These are phyloP conservation scores for Catalaphyllia jardinei DNA, from an alignment of 64 coral and sea anemone genomes.

Conservation along the genomic window DNA sequence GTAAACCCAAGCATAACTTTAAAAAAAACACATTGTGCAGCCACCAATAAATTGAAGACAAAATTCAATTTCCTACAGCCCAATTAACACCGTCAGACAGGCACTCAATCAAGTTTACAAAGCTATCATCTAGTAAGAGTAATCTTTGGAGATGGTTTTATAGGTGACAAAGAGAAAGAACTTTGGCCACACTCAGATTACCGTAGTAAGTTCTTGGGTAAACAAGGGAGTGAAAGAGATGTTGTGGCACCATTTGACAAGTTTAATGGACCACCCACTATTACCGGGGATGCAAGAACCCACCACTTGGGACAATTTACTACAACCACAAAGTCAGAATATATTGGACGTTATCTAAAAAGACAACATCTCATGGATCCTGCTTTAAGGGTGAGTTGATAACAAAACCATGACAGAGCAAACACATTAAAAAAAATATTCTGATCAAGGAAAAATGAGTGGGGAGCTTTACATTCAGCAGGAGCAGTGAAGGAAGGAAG, in stretches of 20 bases:
- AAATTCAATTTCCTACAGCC: too few species aligned
- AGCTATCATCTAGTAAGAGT: background rate
- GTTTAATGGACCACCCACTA: constrained; percentile 51
- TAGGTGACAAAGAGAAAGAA: constrained; percentile 93
- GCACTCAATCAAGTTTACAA: too few species aligned
- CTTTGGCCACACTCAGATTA: constrained; percentile 92
- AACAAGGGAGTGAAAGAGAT: constrained; percentile 56
- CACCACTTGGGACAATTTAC: constrained; percentile 75
- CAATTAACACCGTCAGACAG: too few species aligned
- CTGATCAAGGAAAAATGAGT: too few species aligned
- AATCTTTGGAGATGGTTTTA: background rate
- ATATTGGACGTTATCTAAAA: constrained; percentile 69
- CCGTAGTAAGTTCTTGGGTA: constrained; percentile 69
- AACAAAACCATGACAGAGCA: background rate
- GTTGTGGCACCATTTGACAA: constrained; percentile 56
- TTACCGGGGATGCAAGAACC: constrained; percentile 77
- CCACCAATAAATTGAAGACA: too few species aligned
- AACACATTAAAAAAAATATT: too few species aligned
- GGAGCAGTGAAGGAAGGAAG: too few species aligned
- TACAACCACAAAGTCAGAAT: constrained; percentile 90
- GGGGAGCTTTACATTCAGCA: too few species aligned
- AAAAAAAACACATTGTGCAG: too few species aligned
- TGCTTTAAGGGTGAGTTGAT: constrained; percentile 53
- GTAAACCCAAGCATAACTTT: too few species aligned
- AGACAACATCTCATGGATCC: constrained; percentile 59